Evolutionary conservation across 2,113 vertebrate species (phyloP), one percentile per base, ranked within the genome.

Genomic region (Loxodonta africana): DNA sequence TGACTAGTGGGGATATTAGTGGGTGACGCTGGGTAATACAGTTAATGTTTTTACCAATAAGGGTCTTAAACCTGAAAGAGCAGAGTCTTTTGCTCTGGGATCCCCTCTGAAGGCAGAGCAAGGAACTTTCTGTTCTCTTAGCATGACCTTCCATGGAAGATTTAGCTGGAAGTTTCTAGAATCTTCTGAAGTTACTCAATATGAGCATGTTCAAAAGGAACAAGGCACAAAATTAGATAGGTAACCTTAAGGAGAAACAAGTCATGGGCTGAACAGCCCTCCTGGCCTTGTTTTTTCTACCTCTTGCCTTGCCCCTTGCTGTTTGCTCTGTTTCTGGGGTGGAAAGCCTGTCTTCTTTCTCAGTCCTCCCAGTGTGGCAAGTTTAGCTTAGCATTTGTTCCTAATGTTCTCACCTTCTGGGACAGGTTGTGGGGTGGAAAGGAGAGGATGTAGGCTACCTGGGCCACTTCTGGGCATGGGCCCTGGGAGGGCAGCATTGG

Each of bases 131-230:
- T 53, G 53, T 44, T 33, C 33, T 88, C 62, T 84, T 23, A 84
- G 33, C 18, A 23, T 65, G 44, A 44, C 71, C 33, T 87, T 95
- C 90, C 28, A 18, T 33, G 10, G 73, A 26, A 87, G 37, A 53
- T 67, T 48, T 65, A 53, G 9, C 80, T 86, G 65, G 65, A 87
- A 82, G 26, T 84, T 83, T 96, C 95, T 90, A 91, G 78, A 87
- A 73, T 82, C 60, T 90, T 71, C 46, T 84, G 44, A 91, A 74
- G 11, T 88, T 63, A 15, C 30, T 74, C 1, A 25, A 0, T 46
- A 14, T 3, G 37, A 51, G 57, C 4, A 28, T 5, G 1, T 28
- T 88, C 41, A 51, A 53, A 83, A 74, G 21, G 46, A 88, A 37
- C 0, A 51, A n/a, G 41, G 44, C 3, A 25, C 10, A 81, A 17